Evolutionary conservation across 2,888 invertebrate species (phyloP), one percentile per base, ranked within the genome.

Genomic region (Melanargia galathea): DNA sequence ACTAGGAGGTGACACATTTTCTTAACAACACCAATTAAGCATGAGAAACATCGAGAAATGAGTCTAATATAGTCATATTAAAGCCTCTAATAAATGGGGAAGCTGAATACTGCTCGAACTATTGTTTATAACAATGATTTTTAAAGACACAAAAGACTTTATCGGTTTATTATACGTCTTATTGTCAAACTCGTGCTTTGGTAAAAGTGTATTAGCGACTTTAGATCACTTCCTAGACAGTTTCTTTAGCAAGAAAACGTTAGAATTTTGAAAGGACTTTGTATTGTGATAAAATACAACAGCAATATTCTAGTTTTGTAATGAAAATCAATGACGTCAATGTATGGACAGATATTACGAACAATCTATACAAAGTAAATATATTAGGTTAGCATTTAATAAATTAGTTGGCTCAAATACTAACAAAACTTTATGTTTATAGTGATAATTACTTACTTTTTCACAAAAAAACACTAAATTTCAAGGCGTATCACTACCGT

Each of bases 271-370:
- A 68, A 69, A 67, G 49, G 60, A 69, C 64, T 65, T 62, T 68
- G 64, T 68, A 69, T 73, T 73, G 66, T 70, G 74, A 73, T 71
- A 30, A 56, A 64, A 58, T 63, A 65, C 58, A 56, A 51, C 49
- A 63, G 57, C 45, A 43, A 71, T 76, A 75, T 79, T 75, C 75
- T 74, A 71, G 77, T 78, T 81, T 83, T 83, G 76, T 78, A 79
- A 77, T 82, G 78, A 79, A 86, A 85, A 83, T 83, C 75, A 83
- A 84, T 90, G 90, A 89, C 89, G 89, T 90, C 86, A 86, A 82
- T 80, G 79, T 80, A 58, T 26, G 11, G 52, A 49, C 30, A 43
- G 20, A 40, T 40, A 57, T 55, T 26, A 63, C 22, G 35, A 56
- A 52, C 22, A 57, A 3, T 60, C 35, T 30, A 43, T 13, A 57